A percentile compares a stretch with the other conserved stretches of the same genome.
phyloP scores from a whole-genome alignment of 2,113 vertebrate genomes.

The Oncorhynchus masou region DNA sequence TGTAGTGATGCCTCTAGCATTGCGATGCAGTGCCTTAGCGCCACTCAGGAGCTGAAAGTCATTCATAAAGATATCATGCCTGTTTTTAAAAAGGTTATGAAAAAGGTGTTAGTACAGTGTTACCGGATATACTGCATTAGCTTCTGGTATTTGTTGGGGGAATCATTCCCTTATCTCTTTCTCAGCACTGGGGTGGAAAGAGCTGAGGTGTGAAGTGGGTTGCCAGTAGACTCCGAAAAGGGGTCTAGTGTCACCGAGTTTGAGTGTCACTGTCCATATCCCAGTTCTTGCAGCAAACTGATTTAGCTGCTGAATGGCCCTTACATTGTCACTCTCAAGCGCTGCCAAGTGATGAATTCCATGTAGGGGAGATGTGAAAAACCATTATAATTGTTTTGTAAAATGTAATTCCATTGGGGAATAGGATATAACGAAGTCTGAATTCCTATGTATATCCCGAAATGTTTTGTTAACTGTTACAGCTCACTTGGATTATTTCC shows the following conservation, averaged over 20 bases:
- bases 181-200: background rate
- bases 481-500: no score
- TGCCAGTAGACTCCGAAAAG: background rate
- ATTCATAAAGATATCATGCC: no score
- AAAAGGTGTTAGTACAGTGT: background rate
- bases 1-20: no score
- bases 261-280: background rate
- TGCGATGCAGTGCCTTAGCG: no score
- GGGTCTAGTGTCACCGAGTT: background rate
- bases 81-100: no score
- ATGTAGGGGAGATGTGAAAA: background rate
- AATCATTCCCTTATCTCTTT: background rate
- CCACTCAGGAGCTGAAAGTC: no score
- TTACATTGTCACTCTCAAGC: background rate
- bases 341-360: background rate
- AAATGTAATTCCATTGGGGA: no score
- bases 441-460: no score
- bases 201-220: background rate
- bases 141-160: background rate
- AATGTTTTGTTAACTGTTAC: no score
- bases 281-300: background rate
- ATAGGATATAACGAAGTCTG: no score
- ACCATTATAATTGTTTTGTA: background rate
- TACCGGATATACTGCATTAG: no score
- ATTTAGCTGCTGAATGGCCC: background rate